Conservation (phyloP, 2,113 vertebrate species). For the Suncus etruscus region DNA sequence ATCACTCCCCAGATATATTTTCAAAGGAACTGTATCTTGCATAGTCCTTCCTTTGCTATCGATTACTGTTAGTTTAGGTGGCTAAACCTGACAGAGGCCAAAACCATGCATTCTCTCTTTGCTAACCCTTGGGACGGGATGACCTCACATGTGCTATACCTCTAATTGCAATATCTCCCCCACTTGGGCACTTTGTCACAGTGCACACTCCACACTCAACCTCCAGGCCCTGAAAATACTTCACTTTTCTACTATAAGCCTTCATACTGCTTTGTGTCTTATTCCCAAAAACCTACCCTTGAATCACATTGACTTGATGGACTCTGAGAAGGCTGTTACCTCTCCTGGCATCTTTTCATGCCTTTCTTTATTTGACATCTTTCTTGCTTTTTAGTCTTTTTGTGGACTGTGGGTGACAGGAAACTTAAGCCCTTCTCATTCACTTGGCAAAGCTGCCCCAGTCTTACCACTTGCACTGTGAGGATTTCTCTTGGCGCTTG, state of each 20-base stretch:
- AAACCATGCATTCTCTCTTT: neutral
- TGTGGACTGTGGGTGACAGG: too few relatives aligned
- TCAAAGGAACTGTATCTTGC: slow-evolving; percentile 54
- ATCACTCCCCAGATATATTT: slow-evolving; percentile 40
- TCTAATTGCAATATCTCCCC: neutral
- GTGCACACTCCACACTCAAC: neutral
- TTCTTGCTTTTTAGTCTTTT: neutral
- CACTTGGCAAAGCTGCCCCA: neutral
- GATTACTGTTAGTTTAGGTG: slow-evolving; percentile 4
- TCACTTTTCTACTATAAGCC: neutral
- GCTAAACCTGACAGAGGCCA: slow-evolving; percentile 32
- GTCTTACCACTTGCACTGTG: neutral
- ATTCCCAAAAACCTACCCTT: neutral
- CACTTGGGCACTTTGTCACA: neutral
- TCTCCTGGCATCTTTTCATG: too few relatives aligned
- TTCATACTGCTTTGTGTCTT: neutral
- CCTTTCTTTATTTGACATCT: neutral
- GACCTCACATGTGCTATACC: slow-evolving; percentile 37
- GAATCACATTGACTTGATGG: neutral
- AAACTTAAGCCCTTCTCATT: neutral
- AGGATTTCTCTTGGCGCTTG: neutral
- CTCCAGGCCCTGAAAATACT: neutral
- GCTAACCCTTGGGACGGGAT: neutral
- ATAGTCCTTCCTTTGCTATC: neutral
- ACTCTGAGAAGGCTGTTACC: neutral